Evolutionary conservation across 2,888 invertebrate species (phyloP), one percentile per base, ranked within the genome.

Genomic region (Sinotaia quadrata): DNA sequence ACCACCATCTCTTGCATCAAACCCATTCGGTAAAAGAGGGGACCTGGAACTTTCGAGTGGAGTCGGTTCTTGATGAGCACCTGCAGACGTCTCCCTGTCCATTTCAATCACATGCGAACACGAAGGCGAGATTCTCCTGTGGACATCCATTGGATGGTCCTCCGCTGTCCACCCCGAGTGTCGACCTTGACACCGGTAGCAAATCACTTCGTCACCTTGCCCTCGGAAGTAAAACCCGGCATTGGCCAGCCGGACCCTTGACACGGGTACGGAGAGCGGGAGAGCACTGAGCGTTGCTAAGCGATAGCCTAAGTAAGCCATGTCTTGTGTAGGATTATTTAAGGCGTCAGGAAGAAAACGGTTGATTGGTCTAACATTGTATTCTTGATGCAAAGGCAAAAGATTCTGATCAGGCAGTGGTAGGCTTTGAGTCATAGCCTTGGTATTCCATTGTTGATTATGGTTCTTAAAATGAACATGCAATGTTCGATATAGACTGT

Each of bases 151-250:
- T 3, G 65, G 65, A 18, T 56, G 44, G 56, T 65, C 65, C 1
- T 41, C 54, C 0, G 31, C 29, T 5, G 41, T 56, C 65, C 65
- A 65, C 10, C 52, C 65, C 24, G 54, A 44, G 44, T 65, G 44
- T 36, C 44, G 65, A 41, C 18, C 56, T 18, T 33, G 54, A 33
- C 65, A 65, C 33, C 65, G 54, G 56, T 65, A 65, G 65, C 65
- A 65, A n/a, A 36, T 54, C 44, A 65, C 56, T 47, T 65, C 65
- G 56, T 65, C 65, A 33, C 29, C 15, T n/a, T 33, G 29, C n/a
- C 65, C 65, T 31, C 65, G 54, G 41, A n/a, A 65, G 56, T 56
- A 65, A 31, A 65, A 65, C 10, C 65, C 65, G 15, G 65, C 65
- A 34, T 65, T 34, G 1, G 65, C 65, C 41, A 65, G 44, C n/a